phyloP scores from a whole-genome alignment of 2,888 invertebrate genomes.

The Pristionchus entomophagus region DNA sequence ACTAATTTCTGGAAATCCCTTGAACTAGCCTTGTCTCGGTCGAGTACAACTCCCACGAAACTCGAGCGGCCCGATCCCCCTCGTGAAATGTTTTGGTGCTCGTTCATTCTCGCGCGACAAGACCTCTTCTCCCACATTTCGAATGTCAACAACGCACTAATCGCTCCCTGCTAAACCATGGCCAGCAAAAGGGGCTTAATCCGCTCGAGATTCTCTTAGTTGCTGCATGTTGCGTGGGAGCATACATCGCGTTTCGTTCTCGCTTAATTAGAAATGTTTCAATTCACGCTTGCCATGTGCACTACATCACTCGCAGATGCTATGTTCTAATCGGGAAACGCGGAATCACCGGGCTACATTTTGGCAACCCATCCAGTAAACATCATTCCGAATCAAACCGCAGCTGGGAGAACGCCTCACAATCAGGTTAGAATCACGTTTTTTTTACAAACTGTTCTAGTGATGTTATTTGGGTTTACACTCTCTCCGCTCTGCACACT shows the following conservation, averaged over 20 bases:
- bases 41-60: background rate
- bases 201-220: background rate
- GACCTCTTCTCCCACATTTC: background rate
- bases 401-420: no score
- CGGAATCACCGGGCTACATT: no score
- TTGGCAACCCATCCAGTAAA: no score
- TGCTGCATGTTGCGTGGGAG: background rate
- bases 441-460: no score
- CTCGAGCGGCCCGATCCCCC: background rate
- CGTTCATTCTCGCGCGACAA: no score
- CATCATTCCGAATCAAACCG: no score
- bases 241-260: no score
- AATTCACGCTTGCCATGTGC: background rate
- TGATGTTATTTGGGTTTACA: no score
- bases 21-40: background rate
- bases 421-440: no score
- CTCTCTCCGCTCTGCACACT: no score
- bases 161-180: background rate
- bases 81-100: background rate
- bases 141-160: background rate
- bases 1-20: no score
- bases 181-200: slow-evolving; percentile 5
- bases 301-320: background rate
- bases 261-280: background rate
- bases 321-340: no score